A percentile compares a stretch with the other conserved stretches of the same genome.
Conservation (phyloP, 2,113 vertebrate species). For the Prochilodus magdalenae region DNA sequence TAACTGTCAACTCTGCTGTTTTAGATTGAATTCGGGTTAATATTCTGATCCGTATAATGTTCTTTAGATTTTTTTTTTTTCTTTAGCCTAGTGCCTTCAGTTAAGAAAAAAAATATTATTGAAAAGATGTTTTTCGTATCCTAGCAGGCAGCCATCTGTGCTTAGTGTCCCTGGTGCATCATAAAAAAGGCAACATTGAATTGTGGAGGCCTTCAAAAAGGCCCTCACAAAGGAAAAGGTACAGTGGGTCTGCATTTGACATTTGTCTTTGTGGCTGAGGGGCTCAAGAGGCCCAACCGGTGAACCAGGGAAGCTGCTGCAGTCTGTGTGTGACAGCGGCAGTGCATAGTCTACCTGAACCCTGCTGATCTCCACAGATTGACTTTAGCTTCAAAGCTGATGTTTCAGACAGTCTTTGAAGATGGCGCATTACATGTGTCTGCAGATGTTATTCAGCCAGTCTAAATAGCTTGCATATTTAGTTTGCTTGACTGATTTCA, state of each 20-base stretch:
- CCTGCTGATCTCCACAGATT: slow-evolving; percentile 30
- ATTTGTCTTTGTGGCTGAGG: slow-evolving; percentile 66
- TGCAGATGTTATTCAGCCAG: neutral
- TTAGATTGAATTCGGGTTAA: too few relatives aligned
- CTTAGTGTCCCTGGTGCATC: neutral
- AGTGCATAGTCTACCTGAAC: neutral
- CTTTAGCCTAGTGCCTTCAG: too few relatives aligned
- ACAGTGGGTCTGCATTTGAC: slow-evolving; percentile 67
- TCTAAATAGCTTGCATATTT: neutral
- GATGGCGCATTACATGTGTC: neutral
- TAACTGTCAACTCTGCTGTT: too few relatives aligned
- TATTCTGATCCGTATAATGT: too few relatives aligned
- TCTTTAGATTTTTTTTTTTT: too few relatives aligned
- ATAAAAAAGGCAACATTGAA: neutral
- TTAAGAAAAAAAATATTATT: too few relatives aligned
- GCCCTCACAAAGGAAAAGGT: slow-evolving; percentile 20
- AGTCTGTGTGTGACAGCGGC: slow-evolving; percentile 74
- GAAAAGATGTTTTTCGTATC: too few relatives aligned
- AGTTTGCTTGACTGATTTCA: neutral
- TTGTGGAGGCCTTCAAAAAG: neutral
- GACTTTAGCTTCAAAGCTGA: neutral
- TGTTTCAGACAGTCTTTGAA: neutral
- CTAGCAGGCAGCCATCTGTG: neutral
- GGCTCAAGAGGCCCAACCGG: slow-evolving; percentile 52
- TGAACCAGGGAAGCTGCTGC: slow-evolving; percentile 41